Conservation (phyloP, 2,888 invertebrate species). For the Dromius quadrimaculatus region DNA sequence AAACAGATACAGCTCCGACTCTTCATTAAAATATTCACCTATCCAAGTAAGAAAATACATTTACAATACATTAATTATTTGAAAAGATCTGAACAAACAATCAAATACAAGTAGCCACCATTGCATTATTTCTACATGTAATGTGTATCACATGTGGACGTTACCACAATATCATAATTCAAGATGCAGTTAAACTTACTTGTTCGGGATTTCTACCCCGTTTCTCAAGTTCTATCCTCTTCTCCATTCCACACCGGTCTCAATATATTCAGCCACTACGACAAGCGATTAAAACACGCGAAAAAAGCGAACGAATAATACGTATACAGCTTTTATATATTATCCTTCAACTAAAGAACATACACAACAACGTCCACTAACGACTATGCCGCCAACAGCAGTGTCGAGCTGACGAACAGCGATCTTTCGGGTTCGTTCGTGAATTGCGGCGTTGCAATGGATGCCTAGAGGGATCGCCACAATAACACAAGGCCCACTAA, state of each 20-base stretch:
- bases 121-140: conserved; percentile 50
- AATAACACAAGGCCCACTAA: conserved; percentile 59
- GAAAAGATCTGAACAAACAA: conserved; percentile 40
- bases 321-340: conserved; percentile 36
- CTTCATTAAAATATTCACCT: neutral
- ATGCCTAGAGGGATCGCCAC: conserved; percentile 64
- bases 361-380: conserved; percentile 47
- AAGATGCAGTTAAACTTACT: conserved; percentile 72
- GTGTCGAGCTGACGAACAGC: conserved; percentile 40
- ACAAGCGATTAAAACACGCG: conserved; percentile 41
- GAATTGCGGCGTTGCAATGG: conserved; percentile 59
- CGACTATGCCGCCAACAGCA: conserved; percentile 52
- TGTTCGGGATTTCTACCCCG: conserved; percentile 90
- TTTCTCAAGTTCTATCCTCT: conserved; percentile 94
- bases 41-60: conserved; percentile 5
- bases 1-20: neutral
- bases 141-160: conserved; percentile 54
- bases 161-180: conserved; percentile 56
- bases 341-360: conserved; percentile 42
- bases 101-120: conserved; percentile 46
- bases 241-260: conserved; percentile 78
- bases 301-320: conserved; percentile 46
- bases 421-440: conserved; percentile 44
- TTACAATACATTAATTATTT: neutral
- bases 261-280: conserved; percentile 49